A percentile compares a stretch with the other conserved stretches of the same genome.
These are phyloP conservation scores for Leptestheria dahalacensis DNA, from an alignment of 1,140 invertebrate genomes.

Conservation along the genomic window DNA sequence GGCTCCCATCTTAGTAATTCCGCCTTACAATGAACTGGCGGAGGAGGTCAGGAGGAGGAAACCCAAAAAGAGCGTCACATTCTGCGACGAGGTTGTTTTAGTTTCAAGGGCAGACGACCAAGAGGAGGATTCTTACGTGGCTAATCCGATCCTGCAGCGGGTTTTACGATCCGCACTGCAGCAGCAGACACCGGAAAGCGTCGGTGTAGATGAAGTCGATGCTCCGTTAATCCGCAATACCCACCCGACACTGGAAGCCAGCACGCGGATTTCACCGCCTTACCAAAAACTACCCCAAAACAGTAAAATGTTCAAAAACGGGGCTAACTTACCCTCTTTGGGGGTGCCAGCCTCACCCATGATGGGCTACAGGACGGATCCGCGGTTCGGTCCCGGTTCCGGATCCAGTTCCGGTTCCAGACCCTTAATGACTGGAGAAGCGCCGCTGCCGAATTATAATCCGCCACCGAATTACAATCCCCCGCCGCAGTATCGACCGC, in stretches of 20 bases:
- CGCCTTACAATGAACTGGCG: not conserved
- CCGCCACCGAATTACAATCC: constrained; percentile 7
- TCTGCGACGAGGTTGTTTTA: constrained; percentile 80
- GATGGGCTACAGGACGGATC: constrained; percentile 6
- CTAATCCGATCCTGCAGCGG: constrained; percentile 74
- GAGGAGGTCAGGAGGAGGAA: constrained; percentile 17
- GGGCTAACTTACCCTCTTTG: not conserved
- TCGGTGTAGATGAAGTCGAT: constrained; percentile 7
- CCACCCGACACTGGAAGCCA: too few relatives aligned
- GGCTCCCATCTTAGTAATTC: not conserved
- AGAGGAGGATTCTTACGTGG: constrained; percentile 69
- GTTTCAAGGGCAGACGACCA: constrained; percentile 82
- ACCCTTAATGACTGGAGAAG: too few relatives aligned
- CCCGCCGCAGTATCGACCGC: constrained; percentile 7
- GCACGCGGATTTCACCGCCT: constrained; percentile 6
- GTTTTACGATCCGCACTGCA: constrained; percentile 65
- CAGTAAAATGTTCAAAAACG: constrained; percentile 25
- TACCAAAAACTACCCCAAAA: constrained; percentile 8
- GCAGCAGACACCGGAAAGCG: constrained; percentile 46
- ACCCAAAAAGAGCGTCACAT: constrained; percentile 76
- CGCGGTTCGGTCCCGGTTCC: constrained; percentile 13
- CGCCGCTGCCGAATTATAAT: too few relatives aligned
- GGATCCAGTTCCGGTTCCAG: constrained; percentile 16
- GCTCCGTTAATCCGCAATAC: constrained; percentile 5
- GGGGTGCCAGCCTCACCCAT: constrained; percentile 8